phyloP scores from a whole-genome alignment of 2,888 invertebrate species.

The Rotaria sp. region DNA sequence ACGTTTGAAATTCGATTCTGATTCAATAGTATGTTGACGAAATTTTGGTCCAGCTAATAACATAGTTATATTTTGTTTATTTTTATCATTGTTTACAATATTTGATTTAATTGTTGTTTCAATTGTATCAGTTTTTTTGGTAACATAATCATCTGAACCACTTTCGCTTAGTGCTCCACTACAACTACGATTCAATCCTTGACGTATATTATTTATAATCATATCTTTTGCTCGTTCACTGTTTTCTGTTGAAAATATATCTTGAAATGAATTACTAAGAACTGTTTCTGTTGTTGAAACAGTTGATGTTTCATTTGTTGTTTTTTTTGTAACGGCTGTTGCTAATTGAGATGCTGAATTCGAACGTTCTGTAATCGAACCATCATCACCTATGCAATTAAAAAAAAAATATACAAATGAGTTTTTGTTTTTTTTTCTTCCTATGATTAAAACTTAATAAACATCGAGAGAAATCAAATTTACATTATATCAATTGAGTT shows the following conservation, averaged over 20 bases:
- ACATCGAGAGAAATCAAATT: too few species aligned
- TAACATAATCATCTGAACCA: neutral
- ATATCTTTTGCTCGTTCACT: neutral
- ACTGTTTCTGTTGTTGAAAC: neutral
- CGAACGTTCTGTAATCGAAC: neutral
- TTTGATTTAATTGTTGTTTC: neutral
- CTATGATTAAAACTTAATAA: too few species aligned
- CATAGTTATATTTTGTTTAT: neutral
- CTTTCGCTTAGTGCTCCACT: neutral
- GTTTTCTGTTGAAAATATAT: neutral
- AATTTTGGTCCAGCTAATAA: constrained; percentile 23
- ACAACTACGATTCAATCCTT: neutral
- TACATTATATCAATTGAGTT: too few species aligned
- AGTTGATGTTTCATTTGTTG: neutral
- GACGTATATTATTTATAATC: neutral
- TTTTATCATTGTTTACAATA: neutral
- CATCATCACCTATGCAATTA: neutral
- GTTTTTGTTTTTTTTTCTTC: too few species aligned
- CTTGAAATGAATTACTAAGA: neutral
- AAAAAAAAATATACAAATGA: neutral
- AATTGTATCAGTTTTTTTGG: neutral
- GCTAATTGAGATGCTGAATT: neutral
- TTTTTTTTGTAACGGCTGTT: neutral
- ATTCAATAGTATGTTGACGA: neutral
- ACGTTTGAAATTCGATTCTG: neutral